phyloP scores from a whole-genome alignment of 2,113 vertebrate species.

The Carlito syrichta region DNA sequence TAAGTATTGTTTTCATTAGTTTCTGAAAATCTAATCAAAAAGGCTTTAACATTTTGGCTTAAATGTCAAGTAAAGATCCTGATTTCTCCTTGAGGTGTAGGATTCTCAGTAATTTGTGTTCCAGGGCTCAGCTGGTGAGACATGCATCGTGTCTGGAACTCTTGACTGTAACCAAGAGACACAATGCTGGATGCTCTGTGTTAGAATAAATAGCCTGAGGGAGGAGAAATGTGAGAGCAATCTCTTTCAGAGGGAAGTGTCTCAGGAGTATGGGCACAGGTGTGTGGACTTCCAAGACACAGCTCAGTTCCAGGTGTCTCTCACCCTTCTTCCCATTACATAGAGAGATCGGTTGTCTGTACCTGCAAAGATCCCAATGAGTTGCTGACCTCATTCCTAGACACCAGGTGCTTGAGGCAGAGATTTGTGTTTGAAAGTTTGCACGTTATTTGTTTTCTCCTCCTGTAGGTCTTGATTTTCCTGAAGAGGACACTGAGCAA shows the following conservation, averaged over 20 bases:
- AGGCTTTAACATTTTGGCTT: neutral
- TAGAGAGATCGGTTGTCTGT: neutral
- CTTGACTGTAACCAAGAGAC: neutral
- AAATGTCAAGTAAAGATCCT: neutral
- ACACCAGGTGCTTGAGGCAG: neutral
- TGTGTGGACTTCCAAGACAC: neutral
- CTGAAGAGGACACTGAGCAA: conserved; percentile 92
- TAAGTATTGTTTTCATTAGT: neutral
- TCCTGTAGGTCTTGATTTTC: conserved; percentile 91
- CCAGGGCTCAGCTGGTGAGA: neutral
- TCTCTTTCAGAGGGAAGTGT: neutral
- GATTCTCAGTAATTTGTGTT: neutral
- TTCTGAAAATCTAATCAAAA: conserved; percentile 5
- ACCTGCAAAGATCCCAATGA: neutral
- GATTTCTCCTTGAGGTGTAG: neutral
- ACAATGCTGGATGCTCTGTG: neutral
- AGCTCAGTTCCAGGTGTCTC: neutral
- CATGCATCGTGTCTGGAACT: neutral
- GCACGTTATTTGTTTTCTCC: conserved; percentile 35
- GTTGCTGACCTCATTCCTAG: neutral
- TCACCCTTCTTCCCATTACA: neutral
- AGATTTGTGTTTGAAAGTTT: neutral
- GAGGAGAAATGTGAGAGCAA: neutral
- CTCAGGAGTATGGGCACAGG: neutral
- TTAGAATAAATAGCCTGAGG: neutral